These are phyloP conservation scores for Erythrolamprus reginae DNA, from an alignment of 2,113 vertebrate species.

Conservation along the genomic window DNA sequence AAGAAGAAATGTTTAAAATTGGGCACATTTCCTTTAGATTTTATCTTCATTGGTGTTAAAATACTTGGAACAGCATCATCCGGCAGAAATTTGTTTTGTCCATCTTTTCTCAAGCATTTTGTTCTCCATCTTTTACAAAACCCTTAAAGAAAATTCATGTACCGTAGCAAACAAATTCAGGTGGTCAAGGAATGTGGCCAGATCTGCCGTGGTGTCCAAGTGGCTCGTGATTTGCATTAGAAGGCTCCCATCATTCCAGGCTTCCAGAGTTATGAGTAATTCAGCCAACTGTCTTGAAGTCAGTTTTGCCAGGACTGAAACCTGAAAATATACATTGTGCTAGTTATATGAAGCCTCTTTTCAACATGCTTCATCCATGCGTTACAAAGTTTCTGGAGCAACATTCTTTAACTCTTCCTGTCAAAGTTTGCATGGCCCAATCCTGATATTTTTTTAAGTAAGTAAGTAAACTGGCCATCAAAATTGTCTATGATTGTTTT, in stretches of 20 bases:
- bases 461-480: too few relatives aligned
- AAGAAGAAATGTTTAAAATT: background rate
- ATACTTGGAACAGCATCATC: background rate
- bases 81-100: background rate
- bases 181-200: slow-evolving; percentile 23
- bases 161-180: slow-evolving; percentile 29
- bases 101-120: too few relatives aligned
- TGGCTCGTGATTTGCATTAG: background rate
- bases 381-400: background rate
- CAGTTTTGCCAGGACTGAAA: background rate
- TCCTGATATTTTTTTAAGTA: too few relatives aligned
- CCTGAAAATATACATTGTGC: slow-evolving; percentile 7
- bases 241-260: background rate
- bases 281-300: slow-evolving; percentile 31
- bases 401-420: too few relatives aligned
- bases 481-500: too few relatives aligned
- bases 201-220: background rate
- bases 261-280: background rate
- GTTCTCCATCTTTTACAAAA: background rate
- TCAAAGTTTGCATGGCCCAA: too few relatives aligned
- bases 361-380: background rate
- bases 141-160: background rate
- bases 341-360: background rate
- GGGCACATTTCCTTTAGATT: background rate
- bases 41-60: background rate